Conservation (phyloP, 2,797 vertebrate species). For the Myotis planiceps region DNA sequence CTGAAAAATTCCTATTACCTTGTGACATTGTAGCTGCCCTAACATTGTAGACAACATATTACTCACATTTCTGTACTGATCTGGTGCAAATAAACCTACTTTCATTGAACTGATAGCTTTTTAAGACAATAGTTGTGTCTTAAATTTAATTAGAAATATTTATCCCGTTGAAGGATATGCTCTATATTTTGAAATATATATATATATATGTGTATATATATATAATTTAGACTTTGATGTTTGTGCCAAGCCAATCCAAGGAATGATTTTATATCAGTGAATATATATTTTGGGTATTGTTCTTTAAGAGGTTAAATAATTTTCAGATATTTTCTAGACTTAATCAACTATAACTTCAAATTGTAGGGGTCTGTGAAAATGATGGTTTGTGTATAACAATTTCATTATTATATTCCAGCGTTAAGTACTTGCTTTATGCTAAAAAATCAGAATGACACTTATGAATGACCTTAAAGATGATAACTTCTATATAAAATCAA, state of each 20-base stretch:
- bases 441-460: background rate
- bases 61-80: background rate
- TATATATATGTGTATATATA: background rate
- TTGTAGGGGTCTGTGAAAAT: background rate
- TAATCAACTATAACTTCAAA: background rate
- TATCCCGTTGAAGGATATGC: background rate
- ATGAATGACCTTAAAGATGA: background rate
- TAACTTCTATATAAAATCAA: background rate
- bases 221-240: background rate
- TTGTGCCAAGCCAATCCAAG: background rate
- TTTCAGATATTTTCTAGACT: slow-evolving; percentile 10
- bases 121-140: background rate
- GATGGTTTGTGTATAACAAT: background rate
- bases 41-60: background rate
- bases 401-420: background rate
- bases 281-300: background rate
- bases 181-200: background rate
- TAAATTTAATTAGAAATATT: slow-evolving; percentile 28
- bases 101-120: background rate
- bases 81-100: background rate
- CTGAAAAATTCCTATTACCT: background rate
- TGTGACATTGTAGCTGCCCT: background rate
- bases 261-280: background rate
- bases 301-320: background rate
- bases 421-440: background rate